Base-by-base conservation (phyloP, 2,797 vertebrate species). In the Euphonia xanthogaster region DNA sequence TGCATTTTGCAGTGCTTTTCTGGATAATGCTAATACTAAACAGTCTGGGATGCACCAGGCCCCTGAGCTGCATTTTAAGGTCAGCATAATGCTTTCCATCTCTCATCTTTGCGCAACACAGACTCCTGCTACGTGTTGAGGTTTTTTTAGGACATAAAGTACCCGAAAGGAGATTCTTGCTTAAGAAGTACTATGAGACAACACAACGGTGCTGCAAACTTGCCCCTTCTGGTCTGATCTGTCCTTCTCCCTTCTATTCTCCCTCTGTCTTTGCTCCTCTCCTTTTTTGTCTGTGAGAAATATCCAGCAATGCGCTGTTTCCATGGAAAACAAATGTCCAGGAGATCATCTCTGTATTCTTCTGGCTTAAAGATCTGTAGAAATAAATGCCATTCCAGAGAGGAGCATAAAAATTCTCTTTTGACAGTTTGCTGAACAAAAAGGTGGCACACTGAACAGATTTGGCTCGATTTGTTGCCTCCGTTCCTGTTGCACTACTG, bases 71-170 rank as follows among this genome's bases (percentile, higher is more conserved):
- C 25, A 3, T 91, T 95, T 93, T 28, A 79, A 95, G 80, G 67
- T 91, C 72, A 84, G 90, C 71, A 68, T 94, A 94, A 94, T 90
- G 89, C 82, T 88, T 95, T 85, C 92, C 88, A 84, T 95, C 76
- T 81, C 89, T 58, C 65, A 19, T 90, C 81, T 82, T 91, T 83
- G 68, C 12, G 1, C 86, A 93, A 42, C 71, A 35, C 74, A 21
- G 75, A 12, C 55, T 86, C 89, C 51, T 84, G 54, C 81, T 80
- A 53, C 12, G 25, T 85, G 83, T 45, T 53, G 55, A 55, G 79
- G 21, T 4, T 86, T 86, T 78, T 93, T 77, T 93, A 86, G 92
- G 88, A 87, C 84, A 89, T 48, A 6, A 66, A 79, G 90, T 88
- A 85, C 71, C 53, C 53, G 0, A 79, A 84, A 90, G 42, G 60